These are phyloP conservation scores for Torymus texanus DNA, from an alignment of 2,888 invertebrate species.

Conservation along the genomic window DNA sequence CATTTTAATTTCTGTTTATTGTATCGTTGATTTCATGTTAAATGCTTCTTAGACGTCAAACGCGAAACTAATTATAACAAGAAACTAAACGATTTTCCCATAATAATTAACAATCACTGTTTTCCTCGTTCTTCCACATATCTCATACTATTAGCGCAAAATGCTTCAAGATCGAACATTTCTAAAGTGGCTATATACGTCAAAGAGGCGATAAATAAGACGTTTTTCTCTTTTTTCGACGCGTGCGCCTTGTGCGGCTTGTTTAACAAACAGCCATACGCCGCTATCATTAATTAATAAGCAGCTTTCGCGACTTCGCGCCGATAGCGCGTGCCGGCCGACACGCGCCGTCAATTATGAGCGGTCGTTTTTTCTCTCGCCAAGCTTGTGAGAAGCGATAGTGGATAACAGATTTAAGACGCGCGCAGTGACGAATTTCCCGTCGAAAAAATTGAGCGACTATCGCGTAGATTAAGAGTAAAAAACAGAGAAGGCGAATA, in stretches of 20 bases:
- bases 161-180: no score
- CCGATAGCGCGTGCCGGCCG: conserved; percentile 55
- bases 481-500: no score
- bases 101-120: no score
- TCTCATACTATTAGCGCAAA: no score
- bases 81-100: no score
- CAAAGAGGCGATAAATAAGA: conserved; percentile 10
- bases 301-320: conserved; percentile 50
- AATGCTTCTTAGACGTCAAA: no score
- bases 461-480: no score
- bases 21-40: no score
- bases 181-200: no score
- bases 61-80: no score
- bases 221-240: background rate
- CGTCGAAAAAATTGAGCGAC: background rate
- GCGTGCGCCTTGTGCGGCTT: conserved; percentile 37
- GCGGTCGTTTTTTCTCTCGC: background rate
- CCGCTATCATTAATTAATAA: conserved; percentile 56
- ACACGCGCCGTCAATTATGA: conserved; percentile 67
- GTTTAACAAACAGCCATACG: conserved; percentile 37
- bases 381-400: background rate
- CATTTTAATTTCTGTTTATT: no score
- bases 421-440: background rate
- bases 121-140: no score
- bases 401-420: conserved; percentile 4